Conservation (phyloP, 1,140 invertebrate species). For the Bombus confusus region DNA sequence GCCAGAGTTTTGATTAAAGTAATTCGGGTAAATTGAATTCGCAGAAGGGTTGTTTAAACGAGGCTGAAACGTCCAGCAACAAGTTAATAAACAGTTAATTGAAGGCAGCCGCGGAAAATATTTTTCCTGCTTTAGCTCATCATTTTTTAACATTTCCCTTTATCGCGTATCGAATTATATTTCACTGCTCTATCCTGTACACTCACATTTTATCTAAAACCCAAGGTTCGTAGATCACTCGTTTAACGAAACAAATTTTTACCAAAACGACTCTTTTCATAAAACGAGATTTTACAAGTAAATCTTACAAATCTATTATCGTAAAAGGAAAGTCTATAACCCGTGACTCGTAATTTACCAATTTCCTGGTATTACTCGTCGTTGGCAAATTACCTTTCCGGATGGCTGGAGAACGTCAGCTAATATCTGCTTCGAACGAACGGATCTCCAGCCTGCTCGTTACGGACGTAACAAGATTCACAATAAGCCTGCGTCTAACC, state of each 20-base stretch:
- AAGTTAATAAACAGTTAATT: slow-evolving; percentile 12
- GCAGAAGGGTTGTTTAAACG: slow-evolving; percentile 16
- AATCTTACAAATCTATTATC: background rate
- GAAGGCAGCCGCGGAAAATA: background rate
- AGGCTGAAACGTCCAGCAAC: slow-evolving; percentile 2
- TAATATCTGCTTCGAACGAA: background rate
- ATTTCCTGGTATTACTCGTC: too few relatives aligned
- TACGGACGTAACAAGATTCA: background rate
- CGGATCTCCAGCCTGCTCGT: background rate
- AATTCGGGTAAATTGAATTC: slow-evolving; percentile 7
- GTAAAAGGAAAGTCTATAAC: too few relatives aligned
- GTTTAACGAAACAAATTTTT: too few relatives aligned
- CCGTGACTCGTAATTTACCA: too few relatives aligned
- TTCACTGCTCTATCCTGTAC: background rate
- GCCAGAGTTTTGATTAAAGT: slow-evolving; percentile 9
- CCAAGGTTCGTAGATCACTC: too few relatives aligned
- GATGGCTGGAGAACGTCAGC: too few relatives aligned
- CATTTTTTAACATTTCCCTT: background rate
- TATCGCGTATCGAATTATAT: background rate
- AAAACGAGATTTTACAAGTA: background rate
- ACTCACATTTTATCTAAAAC: background rate
- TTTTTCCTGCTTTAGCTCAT: background rate
- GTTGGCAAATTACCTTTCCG: too few relatives aligned
- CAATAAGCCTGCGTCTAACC: background rate
- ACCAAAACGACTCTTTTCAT: too few relatives aligned